Evolutionary conservation across 2,888 invertebrate genomes (phyloP).

Genomic region (Zygaena filipendulae): DNA sequence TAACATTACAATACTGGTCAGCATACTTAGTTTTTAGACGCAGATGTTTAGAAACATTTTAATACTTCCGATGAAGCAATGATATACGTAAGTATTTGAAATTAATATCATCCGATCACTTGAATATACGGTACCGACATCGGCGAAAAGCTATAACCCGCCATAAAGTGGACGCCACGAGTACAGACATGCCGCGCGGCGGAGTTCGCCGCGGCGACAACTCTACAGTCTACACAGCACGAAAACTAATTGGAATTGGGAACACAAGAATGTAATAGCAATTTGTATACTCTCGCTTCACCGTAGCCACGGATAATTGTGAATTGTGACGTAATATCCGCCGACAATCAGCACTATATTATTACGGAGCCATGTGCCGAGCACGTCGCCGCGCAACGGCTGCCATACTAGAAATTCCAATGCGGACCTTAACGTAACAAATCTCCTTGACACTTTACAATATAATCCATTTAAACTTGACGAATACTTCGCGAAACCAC

Average conservation of each 20-base stretch:
- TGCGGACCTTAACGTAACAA: constrained; percentile 58
- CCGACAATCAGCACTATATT: constrained; percentile 54
- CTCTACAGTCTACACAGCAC: too few relatives aligned
- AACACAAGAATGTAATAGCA: too few relatives aligned
- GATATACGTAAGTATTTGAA: too few relatives aligned
- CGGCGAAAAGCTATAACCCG: constrained; percentile 36
- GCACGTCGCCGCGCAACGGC: constrained; percentile 57
- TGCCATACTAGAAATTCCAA: constrained; percentile 61
- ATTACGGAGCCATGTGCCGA: constrained; percentile 61
- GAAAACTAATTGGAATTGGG: background rate
- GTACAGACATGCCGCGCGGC: constrained; percentile 36
- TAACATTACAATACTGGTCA: too few relatives aligned
- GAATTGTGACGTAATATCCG: constrained; percentile 42
- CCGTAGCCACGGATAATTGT: constrained; percentile 28
- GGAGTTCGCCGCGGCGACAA: constrained; percentile 20
- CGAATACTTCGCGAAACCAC: constrained; percentile 63
- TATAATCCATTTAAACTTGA: constrained; percentile 67
- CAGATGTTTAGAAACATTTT: too few relatives aligned
- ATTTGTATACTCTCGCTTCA: constrained; percentile 34
- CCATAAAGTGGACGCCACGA: constrained; percentile 58
- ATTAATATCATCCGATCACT: too few relatives aligned
- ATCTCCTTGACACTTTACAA: constrained; percentile 53
- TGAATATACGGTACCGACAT: too few relatives aligned
- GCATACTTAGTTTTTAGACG: too few relatives aligned
- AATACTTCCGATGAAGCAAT: too few relatives aligned